Evolutionary conservation across 1,140 invertebrate species (phyloP).

Genomic region (Dryas iulia): DNA sequence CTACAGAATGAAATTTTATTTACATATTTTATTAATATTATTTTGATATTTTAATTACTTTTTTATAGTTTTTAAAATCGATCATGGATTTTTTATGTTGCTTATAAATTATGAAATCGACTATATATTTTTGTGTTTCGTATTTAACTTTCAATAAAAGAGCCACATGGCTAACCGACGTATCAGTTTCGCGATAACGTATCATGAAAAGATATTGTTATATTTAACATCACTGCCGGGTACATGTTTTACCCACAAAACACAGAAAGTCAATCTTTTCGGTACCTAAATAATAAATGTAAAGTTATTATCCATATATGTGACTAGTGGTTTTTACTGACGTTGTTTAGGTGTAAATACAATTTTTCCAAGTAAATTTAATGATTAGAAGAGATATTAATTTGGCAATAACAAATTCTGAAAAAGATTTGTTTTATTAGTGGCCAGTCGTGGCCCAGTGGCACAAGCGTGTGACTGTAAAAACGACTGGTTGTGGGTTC

Average conservation of each 20-base stretch:
- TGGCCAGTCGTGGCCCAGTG: no score
- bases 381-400: no score
- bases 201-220: constrained; percentile 9
- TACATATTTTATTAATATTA: no score
- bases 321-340: no score
- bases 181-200: constrained; percentile 21
- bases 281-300: neutral
- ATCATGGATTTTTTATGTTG: neutral
- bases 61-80: neutral
- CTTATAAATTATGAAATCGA: no score
- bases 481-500: no score
- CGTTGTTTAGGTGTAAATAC: no score
- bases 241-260: neutral
- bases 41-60: neutral
- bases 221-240: neutral
- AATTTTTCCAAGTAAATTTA: no score
- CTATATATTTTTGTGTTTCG: neutral
- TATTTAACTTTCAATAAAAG: neutral
- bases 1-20: no score
- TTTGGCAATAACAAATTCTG: no score
- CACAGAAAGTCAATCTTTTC: neutral
- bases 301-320: neutral
- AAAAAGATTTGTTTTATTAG: no score
- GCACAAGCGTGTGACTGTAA: no score
- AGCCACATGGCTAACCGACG: constrained; percentile 4